Evolutionary conservation across 1,140 invertebrate genomes (phyloP), one percentile per base, ranked within the genome.

Genomic region (Megathymus violae): DNA sequence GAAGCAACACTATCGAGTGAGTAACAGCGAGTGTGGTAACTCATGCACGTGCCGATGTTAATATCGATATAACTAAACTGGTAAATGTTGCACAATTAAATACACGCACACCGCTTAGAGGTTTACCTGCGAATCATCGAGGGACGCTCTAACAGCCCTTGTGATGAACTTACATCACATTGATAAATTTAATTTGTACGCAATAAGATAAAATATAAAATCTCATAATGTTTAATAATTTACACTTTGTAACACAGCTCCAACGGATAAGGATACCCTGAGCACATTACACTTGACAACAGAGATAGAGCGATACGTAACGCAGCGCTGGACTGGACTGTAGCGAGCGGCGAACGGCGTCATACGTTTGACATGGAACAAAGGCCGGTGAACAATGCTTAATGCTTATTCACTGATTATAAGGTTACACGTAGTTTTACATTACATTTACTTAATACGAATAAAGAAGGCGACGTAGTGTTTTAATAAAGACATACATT

Each of bases 301-400:
- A 58, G 17, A 46, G 52, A 58, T 34, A 34, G 19, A 54, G 22
- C 1, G 15, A 34, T 50, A 50, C 27, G 25, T 56, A 56, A 56
- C 19, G 25, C 27, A 34, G 6, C 25, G 52, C 40, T n/a, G 50
- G 50, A 31, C 27, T 31, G n/a, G n/a, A n/a, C 17, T 43, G 52
- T 34, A 44, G 52, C 40, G n/a, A 43, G 41, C 25, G 52, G 52
- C 27, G 27, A 43, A 27, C 25, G 52, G 52, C 52, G 52, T 58
- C 40, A 58, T 44, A 58, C 52, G 46, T 34, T 50, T 43, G 51
- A 54, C 38, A 38, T 43, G 38, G 25, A 54, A 54, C 51, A 54
- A 54, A 54, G 38, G 51, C 50, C 51, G 17, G 19, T 41, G 51
- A 25, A 43, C 19, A 40, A 54, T 43, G 51, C 38, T 54, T 19